A percentile compares a stretch with the other conserved stretches of the same genome.
phyloP scores from a whole-genome alignment of 2,888 invertebrate species.

The Brachynemurus nebulosus region DNA sequence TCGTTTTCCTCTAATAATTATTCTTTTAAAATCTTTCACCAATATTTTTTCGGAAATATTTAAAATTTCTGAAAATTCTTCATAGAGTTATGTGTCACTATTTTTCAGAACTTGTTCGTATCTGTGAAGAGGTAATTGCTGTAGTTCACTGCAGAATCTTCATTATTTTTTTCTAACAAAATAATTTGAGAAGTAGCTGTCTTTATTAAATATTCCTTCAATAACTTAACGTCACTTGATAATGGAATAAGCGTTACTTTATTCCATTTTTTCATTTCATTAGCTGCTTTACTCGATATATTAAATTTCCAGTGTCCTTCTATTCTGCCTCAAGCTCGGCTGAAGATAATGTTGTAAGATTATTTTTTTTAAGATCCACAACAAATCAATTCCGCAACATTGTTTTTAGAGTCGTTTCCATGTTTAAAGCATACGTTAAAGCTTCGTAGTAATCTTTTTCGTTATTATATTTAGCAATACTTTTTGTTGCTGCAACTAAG shows the following conservation, averaged over 20 bases:
- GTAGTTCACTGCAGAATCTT: too few species aligned
- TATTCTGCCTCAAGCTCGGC: too few species aligned
- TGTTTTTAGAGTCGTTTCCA: slow-evolving; percentile 19
- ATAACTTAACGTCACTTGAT: too few species aligned
- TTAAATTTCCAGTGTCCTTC: too few species aligned
- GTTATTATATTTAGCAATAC: slow-evolving; percentile 16
- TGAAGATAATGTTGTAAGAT: slow-evolving; percentile 8
- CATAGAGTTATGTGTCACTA: not conserved
- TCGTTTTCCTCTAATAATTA: slow-evolving; percentile 8
- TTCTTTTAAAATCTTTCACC: slow-evolving; percentile 4
- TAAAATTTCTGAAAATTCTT: slow-evolving; percentile 1
- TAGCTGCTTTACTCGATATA: too few species aligned
- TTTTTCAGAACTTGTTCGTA: not conserved
- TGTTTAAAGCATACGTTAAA: slow-evolving; percentile 18
- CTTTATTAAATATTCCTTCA: too few species aligned
- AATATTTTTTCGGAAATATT: slow-evolving; percentile 3
- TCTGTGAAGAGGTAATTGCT: not conserved
- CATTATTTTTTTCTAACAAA: too few species aligned
- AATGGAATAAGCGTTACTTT: too few species aligned
- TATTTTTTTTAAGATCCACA: slow-evolving; percentile 15
- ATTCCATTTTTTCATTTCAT: too few species aligned
- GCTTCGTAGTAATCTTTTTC: slow-evolving; percentile 16
- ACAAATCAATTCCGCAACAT: slow-evolving; percentile 19
- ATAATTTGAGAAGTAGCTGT: too few species aligned
- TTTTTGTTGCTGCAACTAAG: slow-evolving; percentile 15